phyloP scores from a whole-genome alignment of 2,797 vertebrate genomes.

The Hyperoplus immaculatus region DNA sequence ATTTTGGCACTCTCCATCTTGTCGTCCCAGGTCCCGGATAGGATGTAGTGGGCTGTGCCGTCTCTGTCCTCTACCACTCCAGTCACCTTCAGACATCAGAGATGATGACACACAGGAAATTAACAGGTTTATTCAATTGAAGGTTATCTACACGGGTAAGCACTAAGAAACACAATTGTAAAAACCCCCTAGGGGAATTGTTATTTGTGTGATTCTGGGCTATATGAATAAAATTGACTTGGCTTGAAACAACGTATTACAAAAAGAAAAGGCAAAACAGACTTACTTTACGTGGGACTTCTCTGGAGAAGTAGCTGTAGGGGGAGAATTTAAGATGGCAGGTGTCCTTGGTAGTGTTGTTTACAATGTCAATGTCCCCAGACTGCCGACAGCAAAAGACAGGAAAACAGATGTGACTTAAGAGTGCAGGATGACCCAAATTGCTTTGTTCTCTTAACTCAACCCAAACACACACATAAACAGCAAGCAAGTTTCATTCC shows the following conservation, averaged over 20 bases:
- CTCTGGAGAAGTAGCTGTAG: constrained; percentile 98
- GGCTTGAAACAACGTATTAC: neutral
- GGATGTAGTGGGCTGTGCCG: constrained; percentile 88
- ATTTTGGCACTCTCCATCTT: constrained; percentile 96
- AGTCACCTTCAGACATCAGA: constrained; percentile 86
- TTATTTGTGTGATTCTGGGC: too few relatives aligned
- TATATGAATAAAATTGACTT: neutral
- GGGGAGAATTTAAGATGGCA: constrained; percentile 96
- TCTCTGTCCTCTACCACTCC: constrained; percentile 91
- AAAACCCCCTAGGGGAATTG: too few relatives aligned
- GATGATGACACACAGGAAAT: constrained; percentile 20
- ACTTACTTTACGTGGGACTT: constrained; percentile 92
- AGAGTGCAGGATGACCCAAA: neutral
- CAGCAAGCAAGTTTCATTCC: too few relatives aligned
- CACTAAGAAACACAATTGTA: neutral
- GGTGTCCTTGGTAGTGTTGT: constrained; percentile 93
- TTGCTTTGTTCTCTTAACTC: neutral
- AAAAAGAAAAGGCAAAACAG: neutral
- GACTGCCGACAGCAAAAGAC: constrained; percentile 84
- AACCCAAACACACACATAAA: neutral
- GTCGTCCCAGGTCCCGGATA: constrained; percentile 96
- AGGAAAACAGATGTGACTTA: constrained; percentile 35
- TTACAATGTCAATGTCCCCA: constrained; percentile 97
- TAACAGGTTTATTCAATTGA: constrained; percentile 12
- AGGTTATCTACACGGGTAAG: neutral